These are phyloP conservation scores for Trichonephila inaurata DNA, from an alignment of 1,140 invertebrate genomes.

Conservation along the genomic window DNA sequence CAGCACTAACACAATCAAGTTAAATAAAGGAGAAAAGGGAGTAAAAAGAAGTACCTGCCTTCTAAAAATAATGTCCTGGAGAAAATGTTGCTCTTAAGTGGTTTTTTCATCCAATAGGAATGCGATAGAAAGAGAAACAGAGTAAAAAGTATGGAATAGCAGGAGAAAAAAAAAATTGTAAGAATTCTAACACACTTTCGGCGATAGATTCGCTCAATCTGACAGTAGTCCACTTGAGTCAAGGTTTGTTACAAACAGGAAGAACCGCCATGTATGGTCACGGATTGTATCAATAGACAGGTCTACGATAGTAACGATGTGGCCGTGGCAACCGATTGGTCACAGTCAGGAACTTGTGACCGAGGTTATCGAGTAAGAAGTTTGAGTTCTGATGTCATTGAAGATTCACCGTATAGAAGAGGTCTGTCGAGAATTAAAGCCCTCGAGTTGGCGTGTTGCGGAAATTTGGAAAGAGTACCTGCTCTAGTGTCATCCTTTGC, in stretches of 20 bases:
- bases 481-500: no score
- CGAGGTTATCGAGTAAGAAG: no score
- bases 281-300: neutral
- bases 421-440: no score
- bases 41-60: neutral
- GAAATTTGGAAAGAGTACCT: no score
- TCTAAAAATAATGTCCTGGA: constrained; percentile 21
- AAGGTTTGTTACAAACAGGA: no score
- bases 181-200: constrained; percentile 29
- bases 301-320: no score
- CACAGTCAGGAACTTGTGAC: no score
- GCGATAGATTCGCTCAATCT: constrained; percentile 36
- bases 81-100: constrained; percentile 14
- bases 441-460: no score
- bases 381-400: no score
- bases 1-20: neutral
- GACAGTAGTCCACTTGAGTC: neutral
- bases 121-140: neutral
- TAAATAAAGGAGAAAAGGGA: neutral
- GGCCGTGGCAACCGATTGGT: no score
- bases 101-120: constrained; percentile 35
- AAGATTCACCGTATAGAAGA: no score
- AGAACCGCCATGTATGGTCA: neutral
- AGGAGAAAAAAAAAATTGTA: constrained; percentile 2
- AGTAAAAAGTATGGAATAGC: neutral